A percentile compares a stretch with the other conserved stretches of the same genome.
Evolutionary conservation across 2,888 invertebrate species (phyloP).

Genomic region (Leucoma salicis): DNA sequence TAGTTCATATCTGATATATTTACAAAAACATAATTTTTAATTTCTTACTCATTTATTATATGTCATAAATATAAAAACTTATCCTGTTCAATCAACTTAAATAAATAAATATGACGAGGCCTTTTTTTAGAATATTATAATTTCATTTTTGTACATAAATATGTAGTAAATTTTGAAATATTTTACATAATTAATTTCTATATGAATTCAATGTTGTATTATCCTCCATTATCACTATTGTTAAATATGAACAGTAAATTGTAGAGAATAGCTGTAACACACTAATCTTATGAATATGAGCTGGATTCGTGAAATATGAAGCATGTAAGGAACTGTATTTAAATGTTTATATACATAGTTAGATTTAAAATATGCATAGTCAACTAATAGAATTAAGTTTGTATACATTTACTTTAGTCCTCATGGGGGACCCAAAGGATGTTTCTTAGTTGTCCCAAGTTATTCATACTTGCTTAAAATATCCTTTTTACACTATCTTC

Average conservation of each 20-base stretch:
- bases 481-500: conserved; percentile 20
- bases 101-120: conserved; percentile 65
- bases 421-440: conserved; percentile 10
- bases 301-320: conserved; percentile 52
- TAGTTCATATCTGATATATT: conserved; percentile 78
- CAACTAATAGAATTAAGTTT: conserved; percentile 29
- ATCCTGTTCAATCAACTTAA: too few relatives aligned
- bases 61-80: too few relatives aligned
- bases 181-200: background rate
- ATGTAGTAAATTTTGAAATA: conserved; percentile 2
- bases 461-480: conserved; percentile 10
- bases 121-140: conserved; percentile 51
- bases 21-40: conserved; percentile 59
- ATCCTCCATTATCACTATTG: conserved; percentile 10
- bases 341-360: conserved; percentile 33
- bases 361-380: conserved; percentile 21
- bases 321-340: conserved; percentile 33
- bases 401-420: conserved; percentile 15
- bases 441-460: background rate
- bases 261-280: conserved; percentile 45
- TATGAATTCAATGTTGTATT: conserved; percentile 13
- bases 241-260: conserved; percentile 24
- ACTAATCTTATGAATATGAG: conserved; percentile 81
- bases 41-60: too few relatives aligned
- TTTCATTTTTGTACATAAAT: conserved; percentile 16